Base-by-base conservation (phyloP, 2,888 invertebrate species). In the Limnephilus marmoratus region DNA sequence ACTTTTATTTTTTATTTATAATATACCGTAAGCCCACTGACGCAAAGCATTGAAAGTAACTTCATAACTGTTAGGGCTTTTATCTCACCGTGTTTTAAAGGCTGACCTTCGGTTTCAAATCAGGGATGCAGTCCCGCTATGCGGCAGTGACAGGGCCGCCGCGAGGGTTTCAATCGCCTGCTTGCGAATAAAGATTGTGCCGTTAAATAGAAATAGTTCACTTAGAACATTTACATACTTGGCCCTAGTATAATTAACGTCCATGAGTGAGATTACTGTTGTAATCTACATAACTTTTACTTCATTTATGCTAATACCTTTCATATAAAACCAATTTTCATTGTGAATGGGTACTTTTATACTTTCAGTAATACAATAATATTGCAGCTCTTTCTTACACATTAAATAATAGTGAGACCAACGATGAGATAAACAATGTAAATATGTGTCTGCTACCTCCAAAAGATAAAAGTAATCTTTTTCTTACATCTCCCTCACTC, bases 51-150 rank as follows among this genome's bases (percentile, higher is more conserved):
- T 68, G 68, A 68, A 68, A 68, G 68, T 68, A 68, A 24, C 68
- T 68, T 68, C 24, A 68, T 68, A 68, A 68, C 68, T 68, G 68
- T 68, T 24, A 24, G 68, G 68, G 24, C 24, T n/a, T 68, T 68
- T 68, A 68, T n/a, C 24, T 11, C 37, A 37, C 37, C 37, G 34
- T 41, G n/a, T 83, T 34, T 83, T 41, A 24, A 83, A 41, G 24
- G 37, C 83, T 37, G 31, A 87, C 87, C 87, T 87, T 87, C 68
- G 49, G 29, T 49, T 82, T 45, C 31, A 85, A 90, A 85, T 85
- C 90, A 68, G 90, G 90, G 85, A 85, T 85, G 85, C 18, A 68
- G 90, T 90, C 18, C 90, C 90, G 90, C 68, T 90, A 90, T 34
- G 85, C 41, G 85, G 90, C 41, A 37, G 68, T 24, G 68, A n/a